Base-by-base conservation (phyloP, 2,113 vertebrate genomes). In the Ptyas mucosa region DNA sequence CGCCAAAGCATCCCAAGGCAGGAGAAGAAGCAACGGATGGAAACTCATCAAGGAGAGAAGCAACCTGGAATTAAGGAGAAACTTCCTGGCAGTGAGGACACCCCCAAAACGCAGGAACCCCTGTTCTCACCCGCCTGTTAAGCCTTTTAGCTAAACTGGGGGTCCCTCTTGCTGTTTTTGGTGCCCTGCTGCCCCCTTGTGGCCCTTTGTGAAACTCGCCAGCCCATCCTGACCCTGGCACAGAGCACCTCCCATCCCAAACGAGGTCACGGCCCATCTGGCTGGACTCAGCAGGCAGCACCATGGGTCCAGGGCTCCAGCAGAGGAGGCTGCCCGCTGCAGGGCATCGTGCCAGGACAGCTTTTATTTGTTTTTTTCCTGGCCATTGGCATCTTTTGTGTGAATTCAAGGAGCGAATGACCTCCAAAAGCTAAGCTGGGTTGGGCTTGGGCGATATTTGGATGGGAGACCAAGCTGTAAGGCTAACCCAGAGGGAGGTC, bases 221-320 rank as follows among this genome's bases (percentile, higher is more conserved):
- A 2, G 5, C 26, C 51, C n/a, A 34, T 61, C 26, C 89, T 5
- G 6, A 26, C 8, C 24, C 89, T 90, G 2, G 11, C 23, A 1
- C 0, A 43, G 69, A 81, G 8, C 2, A 39, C 20, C 7, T 39
- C 69, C n/a, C 34, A 21, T 39, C 69, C 34, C 15, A 8, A 8
- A 43, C 0, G 15, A 20, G n/a, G 6, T 3, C 0, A 21, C 0
- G 29, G 7, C 1, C 34, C 69, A 39, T 39, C 15, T 21, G 34
- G 75, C 7, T 43, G 75, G 18, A 9, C 18, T 3, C 15, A 7
- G 14, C n/a, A 21, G 75, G 75, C 75, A 43, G 18, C 34, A 81
- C 8, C 69, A 20, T 8, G 6, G 15, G n/a, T 75, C 69, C 69
- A 21, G 2, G 69, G 15, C 18, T 39, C 34, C 34, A 8, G 15